phyloP scores from a whole-genome alignment of 2,797 vertebrate genomes.

The Chromobotia macracanthus region DNA sequence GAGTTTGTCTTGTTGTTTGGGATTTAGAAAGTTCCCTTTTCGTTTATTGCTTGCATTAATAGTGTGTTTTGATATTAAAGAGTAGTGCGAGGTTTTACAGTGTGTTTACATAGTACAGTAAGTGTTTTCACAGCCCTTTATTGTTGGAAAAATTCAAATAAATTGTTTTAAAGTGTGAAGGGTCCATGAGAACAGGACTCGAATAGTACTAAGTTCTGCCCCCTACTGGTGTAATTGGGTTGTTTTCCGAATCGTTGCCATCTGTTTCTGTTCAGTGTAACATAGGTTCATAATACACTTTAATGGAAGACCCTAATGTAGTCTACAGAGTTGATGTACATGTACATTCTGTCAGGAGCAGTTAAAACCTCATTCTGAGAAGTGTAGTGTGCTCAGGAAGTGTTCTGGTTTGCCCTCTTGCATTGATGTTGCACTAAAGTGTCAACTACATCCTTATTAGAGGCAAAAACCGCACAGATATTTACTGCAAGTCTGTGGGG shows the following conservation, averaged over 20 bases:
- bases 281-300: background rate
- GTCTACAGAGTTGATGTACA: too few relatives aligned
- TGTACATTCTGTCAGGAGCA: too few relatives aligned
- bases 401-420: conserved; percentile 7
- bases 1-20: too few relatives aligned
- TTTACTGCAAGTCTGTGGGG: background rate
- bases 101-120: background rate
- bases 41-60: background rate
- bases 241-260: too few relatives aligned
- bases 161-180: background rate
- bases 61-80: background rate
- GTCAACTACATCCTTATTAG: conserved; percentile 56
- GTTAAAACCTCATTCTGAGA: too few relatives aligned
- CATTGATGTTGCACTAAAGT: conserved; percentile 20
- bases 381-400: conserved; percentile 36
- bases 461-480: background rate
- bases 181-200: background rate
- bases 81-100: background rate
- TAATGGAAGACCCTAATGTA: background rate
- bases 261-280: background rate
- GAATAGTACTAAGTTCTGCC: background rate
- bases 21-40: background rate
- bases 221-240: background rate
- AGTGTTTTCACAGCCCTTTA: conserved; percentile 2
- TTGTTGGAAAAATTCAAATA: background rate